These are phyloP conservation scores for Rhipidura dahli DNA, from an alignment of 2,113 vertebrate genomes.

Conservation along the genomic window DNA sequence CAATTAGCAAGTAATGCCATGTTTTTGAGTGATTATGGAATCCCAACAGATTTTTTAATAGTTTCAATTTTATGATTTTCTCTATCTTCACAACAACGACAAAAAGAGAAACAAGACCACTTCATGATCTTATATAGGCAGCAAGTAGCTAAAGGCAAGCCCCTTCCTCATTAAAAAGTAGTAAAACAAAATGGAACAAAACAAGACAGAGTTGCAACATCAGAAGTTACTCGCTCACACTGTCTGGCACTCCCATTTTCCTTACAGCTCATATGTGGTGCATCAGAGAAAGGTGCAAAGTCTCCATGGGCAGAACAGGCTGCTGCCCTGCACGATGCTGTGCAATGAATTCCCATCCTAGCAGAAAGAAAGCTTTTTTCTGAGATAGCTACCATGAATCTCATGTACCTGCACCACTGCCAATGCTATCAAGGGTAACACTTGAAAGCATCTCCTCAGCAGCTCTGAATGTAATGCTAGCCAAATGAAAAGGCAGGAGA, in stretches of 20 bases:
- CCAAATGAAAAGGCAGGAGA: not conserved
- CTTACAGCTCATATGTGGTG: not conserved
- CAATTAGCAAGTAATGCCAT: conserved; percentile 27
- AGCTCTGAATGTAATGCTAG: not conserved
- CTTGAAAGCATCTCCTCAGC: not conserved
- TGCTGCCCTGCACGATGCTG: not conserved
- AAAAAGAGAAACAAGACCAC: not conserved
- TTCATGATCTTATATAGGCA: not conserved
- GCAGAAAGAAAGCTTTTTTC: not conserved
- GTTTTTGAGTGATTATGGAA: not conserved
- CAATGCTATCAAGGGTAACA: not conserved
- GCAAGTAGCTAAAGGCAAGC: not conserved
- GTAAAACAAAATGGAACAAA: not conserved
- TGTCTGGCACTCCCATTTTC: not conserved
- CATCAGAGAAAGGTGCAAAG: not conserved
- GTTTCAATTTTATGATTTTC: not conserved
- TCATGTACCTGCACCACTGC: not conserved
- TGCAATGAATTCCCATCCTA: not conserved
- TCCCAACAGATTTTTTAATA: not conserved
- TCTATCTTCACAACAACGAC: not conserved
- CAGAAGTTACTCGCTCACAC: not conserved
- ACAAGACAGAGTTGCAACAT: conserved; percentile 44
- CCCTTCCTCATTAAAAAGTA: not conserved
- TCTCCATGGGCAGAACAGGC: not conserved
- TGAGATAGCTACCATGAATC: not conserved